Evolutionary conservation across 2,797 vertebrate genomes (phyloP).

Genomic region (Poecilia wingei): DNA sequence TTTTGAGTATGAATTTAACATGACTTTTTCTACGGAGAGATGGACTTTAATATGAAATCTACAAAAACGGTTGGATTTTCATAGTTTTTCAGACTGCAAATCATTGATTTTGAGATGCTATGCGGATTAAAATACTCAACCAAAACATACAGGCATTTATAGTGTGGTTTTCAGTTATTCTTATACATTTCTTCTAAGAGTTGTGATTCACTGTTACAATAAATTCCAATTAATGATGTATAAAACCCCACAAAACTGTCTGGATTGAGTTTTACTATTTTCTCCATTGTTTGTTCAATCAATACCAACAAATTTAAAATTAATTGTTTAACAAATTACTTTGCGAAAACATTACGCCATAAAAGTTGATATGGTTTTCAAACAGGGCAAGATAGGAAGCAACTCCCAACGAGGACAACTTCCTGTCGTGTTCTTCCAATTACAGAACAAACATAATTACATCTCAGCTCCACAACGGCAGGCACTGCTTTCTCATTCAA

Average conservation of each 20-base stretch:
- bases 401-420: neutral
- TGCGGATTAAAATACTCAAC: neutral
- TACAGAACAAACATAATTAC: neutral
- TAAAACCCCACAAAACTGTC: too few relatives aligned
- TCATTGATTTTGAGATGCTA: neutral
- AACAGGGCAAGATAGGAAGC: neutral
- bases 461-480: neutral
- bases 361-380: neutral
- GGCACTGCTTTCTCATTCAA: neutral
- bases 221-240: too few relatives aligned
- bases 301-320: too few relatives aligned
- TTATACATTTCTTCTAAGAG: too few relatives aligned
- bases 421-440: neutral
- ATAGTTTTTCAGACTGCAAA: too few relatives aligned
- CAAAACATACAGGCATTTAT: neutral
- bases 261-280: too few relatives aligned
- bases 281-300: too few relatives aligned
- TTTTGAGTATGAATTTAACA: neutral
- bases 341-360: neutral
- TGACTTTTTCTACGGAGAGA: neutral
- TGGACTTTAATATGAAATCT: neutral
- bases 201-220: too few relatives aligned
- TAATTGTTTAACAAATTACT: neutral
- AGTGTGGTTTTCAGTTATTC: too few relatives aligned
- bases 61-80: too few relatives aligned